Evolutionary conservation across 1,140 invertebrate genomes (phyloP), one percentile per base, ranked within the genome.

Genomic region (Bombus haemorrhoidalis): DNA sequence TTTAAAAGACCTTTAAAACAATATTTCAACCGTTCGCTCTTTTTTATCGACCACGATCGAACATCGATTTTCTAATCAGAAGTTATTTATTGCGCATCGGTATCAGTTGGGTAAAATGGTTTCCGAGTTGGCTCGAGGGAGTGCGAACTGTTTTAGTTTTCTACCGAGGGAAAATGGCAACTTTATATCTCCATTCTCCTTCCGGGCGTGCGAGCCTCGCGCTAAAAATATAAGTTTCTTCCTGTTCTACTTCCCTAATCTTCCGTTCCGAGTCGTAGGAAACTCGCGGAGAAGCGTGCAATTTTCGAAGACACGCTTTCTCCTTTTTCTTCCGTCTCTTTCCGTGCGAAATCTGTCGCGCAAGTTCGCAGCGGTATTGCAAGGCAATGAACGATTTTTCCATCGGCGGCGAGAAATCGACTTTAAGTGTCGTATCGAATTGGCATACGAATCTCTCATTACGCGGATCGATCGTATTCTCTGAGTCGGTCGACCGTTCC

Each of bases 401-500:
- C 41, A 37, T 75, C 41, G 59, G 3, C 28, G 59, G 68, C 37
- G 41, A 4, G 59, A 15, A 34, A n/a, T 64, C 59, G 62, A 64
- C n/a, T 83, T 64, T 83, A 69, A 76, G 53, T 25, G 57, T 57
- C 57, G 59, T 34, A 77, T 77, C 74, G 74, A 71, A 78, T 83
- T 37, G 82, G 73, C 74, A 78, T 69, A 83, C 75, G 82, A 83
- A 83, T 77, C 47, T 78, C 74, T 83, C 82, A 69, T 83, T 77
- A 83, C 41, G n/a, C 73, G 81, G 10, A 39, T 75, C 62, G 43
- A 43, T 25, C 72, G 37, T 13, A 34, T 13, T 22, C n/a, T 15
- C 18, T 8, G 25, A 43, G 22, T 15, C 28, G 34, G 39, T 69
- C n/a, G 64, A 69, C 10, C 82, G 62, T 77, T 83, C 10, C 81